Evolutionary conservation across 2,888 invertebrate genomes (phyloP), one percentile per base, ranked within the genome.

Genomic region (Hybos culiciformis): DNA sequence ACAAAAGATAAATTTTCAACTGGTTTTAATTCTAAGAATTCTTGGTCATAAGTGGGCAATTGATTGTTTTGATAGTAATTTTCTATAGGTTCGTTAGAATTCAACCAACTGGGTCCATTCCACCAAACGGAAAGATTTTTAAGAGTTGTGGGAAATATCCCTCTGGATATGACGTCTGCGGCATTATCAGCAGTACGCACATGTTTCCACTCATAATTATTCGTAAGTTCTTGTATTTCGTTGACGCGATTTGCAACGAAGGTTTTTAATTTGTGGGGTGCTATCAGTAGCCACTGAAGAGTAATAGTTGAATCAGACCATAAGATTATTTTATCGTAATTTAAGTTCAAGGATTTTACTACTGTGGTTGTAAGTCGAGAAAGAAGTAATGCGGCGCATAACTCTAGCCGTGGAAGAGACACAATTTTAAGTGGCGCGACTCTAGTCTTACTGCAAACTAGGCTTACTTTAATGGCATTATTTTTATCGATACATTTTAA

Each of bases 121-220:
- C n/a, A n/a, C n/a, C n/a, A n/a, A n/a, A n/a, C n/a, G n/a, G n/a
- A n/a, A n/a, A n/a, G n/a, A n/a, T n/a, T n/a, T n/a, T n/a, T n/a
- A n/a, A n/a, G n/a, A n/a, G n/a, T n/a, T n/a, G n/a, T n/a, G n/a
- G n/a, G n/a, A n/a, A n/a, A n/a, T n/a, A n/a, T n/a, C n/a, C 59
- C 60, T 33, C 59, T 37, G 0, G 57, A 58, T 2, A 55, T 48
- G 11, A 53, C 50, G 42, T 59, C 57, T 11, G 57, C 56, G 1
- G 59, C 55, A 41, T 61, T 60, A 6, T 50, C 41, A 14, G 46
- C 39, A 6, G 54, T 51, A 9, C 45, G 32, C 1, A 58, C 53
- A 38, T 59, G 54, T 24, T 41, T 39, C 58, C 58, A 61, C 17
- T 37, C 41, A 5, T 17, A 9, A 17, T 17, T 17, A 2, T 17